These are phyloP conservation scores for Danio choprae DNA, from an alignment of 2,797 vertebrate species.

Conservation along the genomic window DNA sequence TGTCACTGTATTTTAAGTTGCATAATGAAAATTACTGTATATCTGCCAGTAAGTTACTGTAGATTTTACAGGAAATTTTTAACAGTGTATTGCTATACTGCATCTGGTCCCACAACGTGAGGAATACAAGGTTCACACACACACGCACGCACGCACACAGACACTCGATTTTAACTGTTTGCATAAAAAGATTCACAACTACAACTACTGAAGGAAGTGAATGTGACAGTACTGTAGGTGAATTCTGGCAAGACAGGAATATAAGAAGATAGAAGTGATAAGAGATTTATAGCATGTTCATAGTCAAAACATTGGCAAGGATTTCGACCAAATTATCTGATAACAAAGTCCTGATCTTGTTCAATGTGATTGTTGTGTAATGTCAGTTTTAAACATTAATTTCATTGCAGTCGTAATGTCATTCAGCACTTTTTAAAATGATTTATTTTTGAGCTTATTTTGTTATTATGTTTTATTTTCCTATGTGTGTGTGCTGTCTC, in stretches of 20 bases:
- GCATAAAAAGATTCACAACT: no score
- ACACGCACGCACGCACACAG: background rate
- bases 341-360: constrained; percentile 18
- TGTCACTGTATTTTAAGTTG: no score
- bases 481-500: constrained; percentile 37
- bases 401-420: no score
- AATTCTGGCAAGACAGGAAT: constrained; percentile 33
- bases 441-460: background rate
- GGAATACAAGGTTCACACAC: background rate
- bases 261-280: constrained; percentile 38
- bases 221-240: background rate
- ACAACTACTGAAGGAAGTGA: background rate
- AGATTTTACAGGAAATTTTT: no score
- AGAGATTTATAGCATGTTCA: constrained; percentile 34
- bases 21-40: no score
- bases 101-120: background rate
- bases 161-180: no score
- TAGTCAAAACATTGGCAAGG: constrained; percentile 52
- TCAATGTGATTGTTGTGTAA: constrained; percentile 27
- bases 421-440: background rate
- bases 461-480: background rate
- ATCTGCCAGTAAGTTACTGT: no score
- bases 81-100: no score
- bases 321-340: constrained; percentile 15
- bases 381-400: background rate